Base-by-base conservation (phyloP, 37 sponge, comb jelly and placozoan species). In the Aphrocallistes beatrix region DNA sequence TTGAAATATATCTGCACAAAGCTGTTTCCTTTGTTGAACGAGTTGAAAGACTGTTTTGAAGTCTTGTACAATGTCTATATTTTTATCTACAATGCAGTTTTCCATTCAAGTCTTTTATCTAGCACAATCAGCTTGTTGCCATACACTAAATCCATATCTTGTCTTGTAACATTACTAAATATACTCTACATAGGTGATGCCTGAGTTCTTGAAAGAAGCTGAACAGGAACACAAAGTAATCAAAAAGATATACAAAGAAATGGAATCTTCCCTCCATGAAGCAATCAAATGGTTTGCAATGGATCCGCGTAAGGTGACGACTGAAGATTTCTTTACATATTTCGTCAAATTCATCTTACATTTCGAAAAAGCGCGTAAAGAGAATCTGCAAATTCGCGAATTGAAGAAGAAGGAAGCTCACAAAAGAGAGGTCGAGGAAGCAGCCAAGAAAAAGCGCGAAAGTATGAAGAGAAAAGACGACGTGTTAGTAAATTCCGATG, bases 341-440 rank as follows among this genome's bases (percentile, higher is more conserved):
- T 60, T 60, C n/a, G 75, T 60, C 3, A 60, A 60, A 60, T 60
- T 60, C 21, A 60, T 60, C 21, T 25, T 6, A 21, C 10, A 25
- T 30, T 60, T 60, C n/a, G 75, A 60, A 60, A 60, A 60, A 60
- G 75, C 75, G 21, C 75, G 75, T 19, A 60, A 60, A 13, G 75
- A 60, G n/a, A 60, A 60, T 60, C 28, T 25, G n/a, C n/a, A 25
- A 19, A 60, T 60, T 60, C 75, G 75, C 75, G 75, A 60, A 60
- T 25, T 30, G 25, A 60, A 28, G 34, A 60, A 60, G 75, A 60
- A 60, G 34, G 75, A 60, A 13, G 28, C 3, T 19, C 75, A 60
- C 75, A 60, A 60, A 30, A 60, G 75, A 60, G 75, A 60, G 34
- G 75, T 60, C 28, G 75, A 60, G n/a, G 75, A 60, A 60, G 75